Conservation (phyloP, 1,140 invertebrate species). For the Phthorimaea operculella region DNA sequence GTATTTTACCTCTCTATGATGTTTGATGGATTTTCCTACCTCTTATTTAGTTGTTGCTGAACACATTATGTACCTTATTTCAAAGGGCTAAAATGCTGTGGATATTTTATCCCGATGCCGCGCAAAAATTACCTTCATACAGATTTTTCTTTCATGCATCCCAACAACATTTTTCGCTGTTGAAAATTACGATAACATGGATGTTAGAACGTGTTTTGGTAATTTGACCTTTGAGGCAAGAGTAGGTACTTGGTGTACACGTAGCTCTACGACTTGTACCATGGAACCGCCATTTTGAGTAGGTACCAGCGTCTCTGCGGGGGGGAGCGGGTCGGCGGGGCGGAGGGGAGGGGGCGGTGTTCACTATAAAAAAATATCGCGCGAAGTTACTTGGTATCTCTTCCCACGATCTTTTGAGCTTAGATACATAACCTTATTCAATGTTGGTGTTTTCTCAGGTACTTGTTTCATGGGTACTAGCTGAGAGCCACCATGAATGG, state of each 20-base stretch:
- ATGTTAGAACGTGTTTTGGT: neutral
- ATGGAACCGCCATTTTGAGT: slow-evolving; percentile 61
- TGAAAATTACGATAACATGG: no score
- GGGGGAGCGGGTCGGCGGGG: slow-evolving; percentile 20
- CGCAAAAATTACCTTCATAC: no score
- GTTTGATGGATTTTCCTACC: no score
- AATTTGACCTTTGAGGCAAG: slow-evolving; percentile 26
- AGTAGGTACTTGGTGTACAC: slow-evolving; percentile 36
- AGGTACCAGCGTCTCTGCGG: slow-evolving; percentile 49
- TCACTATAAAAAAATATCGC: slow-evolving; percentile 51
- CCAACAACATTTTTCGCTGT: no score
- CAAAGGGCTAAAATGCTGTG: no score
- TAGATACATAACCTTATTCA: slow-evolving; percentile 38
- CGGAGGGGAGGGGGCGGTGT: slow-evolving; percentile 33
- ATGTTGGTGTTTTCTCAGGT: slow-evolving; percentile 44
- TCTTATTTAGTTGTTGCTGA: no score
- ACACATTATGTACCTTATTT: no score
- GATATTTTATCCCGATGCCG: no score
- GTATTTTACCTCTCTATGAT: no score
- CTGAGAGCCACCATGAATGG: slow-evolving; percentile 44
- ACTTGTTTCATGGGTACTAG: slow-evolving; percentile 40
- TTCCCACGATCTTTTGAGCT: slow-evolving; percentile 23
- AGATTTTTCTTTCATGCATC: no score
- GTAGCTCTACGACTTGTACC: slow-evolving; percentile 45
- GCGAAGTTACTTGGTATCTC: slow-evolving; percentile 36